These are phyloP conservation scores for Oceanodroma tethys DNA, from an alignment of 2,113 vertebrate species.

Conservation along the genomic window DNA sequence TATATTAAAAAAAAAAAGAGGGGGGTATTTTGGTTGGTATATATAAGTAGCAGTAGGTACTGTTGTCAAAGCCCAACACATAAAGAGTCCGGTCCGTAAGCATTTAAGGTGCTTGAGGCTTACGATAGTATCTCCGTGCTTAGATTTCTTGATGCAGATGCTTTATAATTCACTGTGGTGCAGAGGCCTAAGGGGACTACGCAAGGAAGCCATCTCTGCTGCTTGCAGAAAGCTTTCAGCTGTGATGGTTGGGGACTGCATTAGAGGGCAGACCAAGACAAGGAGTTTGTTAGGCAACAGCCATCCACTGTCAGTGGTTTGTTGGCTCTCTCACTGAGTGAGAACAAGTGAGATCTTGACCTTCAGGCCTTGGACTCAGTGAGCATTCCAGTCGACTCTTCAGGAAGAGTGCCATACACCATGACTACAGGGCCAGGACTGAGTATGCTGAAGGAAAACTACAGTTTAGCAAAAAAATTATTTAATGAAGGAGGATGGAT, in stretches of 20 bases:
- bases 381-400: accelerated
- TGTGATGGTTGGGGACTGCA: neutral
- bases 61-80: neutral
- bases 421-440: accelerated
- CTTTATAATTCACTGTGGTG: neutral
- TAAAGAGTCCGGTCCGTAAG: neutral
- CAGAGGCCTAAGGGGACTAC: neutral
- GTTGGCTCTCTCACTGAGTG: neutral
- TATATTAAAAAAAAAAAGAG: neutral
- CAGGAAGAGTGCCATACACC: accelerated
- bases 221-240: neutral
- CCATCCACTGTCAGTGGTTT: neutral
- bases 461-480: neutral
- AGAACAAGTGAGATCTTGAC: neutral
- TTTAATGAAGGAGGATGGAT: neutral
- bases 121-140: neutral
- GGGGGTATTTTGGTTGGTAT: neutral
- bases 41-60: neutral
- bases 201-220: neutral
- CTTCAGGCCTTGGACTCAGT: neutral
- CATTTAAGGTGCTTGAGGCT: neutral
- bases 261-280: neutral
- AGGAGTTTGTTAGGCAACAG: neutral
- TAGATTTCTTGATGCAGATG: neutral
- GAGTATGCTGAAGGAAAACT: neutral